A percentile compares a stretch with the other conserved stretches of the same genome.
Evolutionary conservation across 2,113 vertebrate species (phyloP).

Genomic region (Elephantulus edwardii): DNA sequence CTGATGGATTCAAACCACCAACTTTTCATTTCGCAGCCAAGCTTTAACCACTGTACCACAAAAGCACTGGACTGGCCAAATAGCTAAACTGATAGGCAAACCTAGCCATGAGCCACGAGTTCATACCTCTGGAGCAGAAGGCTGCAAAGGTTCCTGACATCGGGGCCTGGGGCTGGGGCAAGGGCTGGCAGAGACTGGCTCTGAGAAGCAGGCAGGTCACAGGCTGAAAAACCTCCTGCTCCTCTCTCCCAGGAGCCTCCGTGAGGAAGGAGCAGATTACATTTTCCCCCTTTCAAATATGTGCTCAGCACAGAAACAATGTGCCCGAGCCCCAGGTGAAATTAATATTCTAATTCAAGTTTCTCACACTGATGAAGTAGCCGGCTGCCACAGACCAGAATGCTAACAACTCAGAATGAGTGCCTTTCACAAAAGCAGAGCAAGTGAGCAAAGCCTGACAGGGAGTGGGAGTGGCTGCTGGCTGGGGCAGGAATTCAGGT

Average conservation of each 20-base stretch:
- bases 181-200: background rate
- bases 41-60: too few species aligned
- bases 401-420: slow-evolving; percentile 23
- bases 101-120: too few species aligned
- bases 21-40: too few species aligned
- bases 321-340: background rate
- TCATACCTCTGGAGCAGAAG: accelerated
- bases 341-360: slow-evolving; percentile 27
- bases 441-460: background rate
- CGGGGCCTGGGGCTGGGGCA: accelerated
- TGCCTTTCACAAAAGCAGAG: slow-evolving; percentile 13
- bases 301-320: background rate
- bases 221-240: background rate
- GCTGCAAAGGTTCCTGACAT: background rate
- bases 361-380: slow-evolving; percentile 9
- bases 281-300: background rate
- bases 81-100: background rate
- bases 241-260: background rate
- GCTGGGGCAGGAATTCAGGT: too few species aligned
- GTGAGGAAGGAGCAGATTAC: background rate
- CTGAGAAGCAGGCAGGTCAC: background rate
- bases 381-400: background rate
- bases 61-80: background rate
- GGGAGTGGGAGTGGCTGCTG: too few species aligned
- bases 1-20: too few species aligned